Evolutionary conservation across 2,888 invertebrate genomes (phyloP), one percentile per base, ranked within the genome.

Genomic region (Adelphocoris suturalis): DNA sequence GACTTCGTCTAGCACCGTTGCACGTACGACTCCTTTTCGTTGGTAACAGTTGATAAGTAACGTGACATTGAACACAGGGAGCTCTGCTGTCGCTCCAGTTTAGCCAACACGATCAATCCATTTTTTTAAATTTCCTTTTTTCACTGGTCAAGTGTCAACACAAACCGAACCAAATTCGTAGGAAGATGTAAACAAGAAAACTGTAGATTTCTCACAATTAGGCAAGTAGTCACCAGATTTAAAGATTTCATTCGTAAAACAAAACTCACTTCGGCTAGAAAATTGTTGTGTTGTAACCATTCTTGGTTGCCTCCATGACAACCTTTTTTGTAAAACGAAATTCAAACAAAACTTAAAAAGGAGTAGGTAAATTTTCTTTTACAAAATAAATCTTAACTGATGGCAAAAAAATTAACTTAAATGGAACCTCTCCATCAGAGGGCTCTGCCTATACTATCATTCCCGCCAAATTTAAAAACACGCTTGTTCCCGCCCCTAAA

Each of bases 21-120:
- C 76, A 27, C 37, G 52, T n/a, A 23, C 88, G 46, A 55, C 86
- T 86, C 76, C 75, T 86, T 86, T 68, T 75, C 16, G 86, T 86
- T 86, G 75, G 68, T 28, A 27, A 61, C 57, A 28, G 47, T 48
- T 86, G 86, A 86, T 76, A 86, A 85, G 85, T 85, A 84, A 23
- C 84, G 75, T 47, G 86, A 75, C 86, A 76, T 86, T 76, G 75
- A 86, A 86, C 86, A 75, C 76, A 76, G 75, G 86, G 37, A 37
- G 47, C 86, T 37, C 86, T 86, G 52, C 48, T 11, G 86, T 75
- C 76, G 75, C 85, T 37, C 61, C 85, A 85, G 57, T 27, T 16
- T 27, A 16, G 52, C 48, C 82, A 82, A 82, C 82, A 82, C 27
- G 14, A 23, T 52, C 82, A 48, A 16, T 52, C 27, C 47, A 82